Evolutionary conservation across 2,797 vertebrate species (phyloP).

Genomic region (Rhincodon typus): DNA sequence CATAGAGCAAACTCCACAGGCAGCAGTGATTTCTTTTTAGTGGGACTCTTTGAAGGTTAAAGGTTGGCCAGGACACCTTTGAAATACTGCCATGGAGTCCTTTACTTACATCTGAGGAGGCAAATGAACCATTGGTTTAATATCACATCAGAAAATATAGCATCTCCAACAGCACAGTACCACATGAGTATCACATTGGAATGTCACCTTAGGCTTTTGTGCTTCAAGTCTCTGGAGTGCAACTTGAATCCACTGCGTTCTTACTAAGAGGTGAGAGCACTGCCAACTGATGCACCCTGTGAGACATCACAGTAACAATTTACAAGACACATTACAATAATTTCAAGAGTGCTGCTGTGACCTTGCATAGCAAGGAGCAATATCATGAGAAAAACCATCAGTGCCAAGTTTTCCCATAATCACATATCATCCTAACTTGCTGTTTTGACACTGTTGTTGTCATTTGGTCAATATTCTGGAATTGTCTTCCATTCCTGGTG

Average conservation of each 20-base stretch:
- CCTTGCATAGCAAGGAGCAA: neutral
- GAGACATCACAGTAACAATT: no score
- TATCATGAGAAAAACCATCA: neutral
- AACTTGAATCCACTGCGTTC: no score
- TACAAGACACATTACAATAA: neutral
- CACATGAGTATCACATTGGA: no score
- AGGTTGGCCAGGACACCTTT: neutral
- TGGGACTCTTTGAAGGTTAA: neutral
- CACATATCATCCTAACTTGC: neutral
- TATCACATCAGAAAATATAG: neutral
- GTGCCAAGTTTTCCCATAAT: neutral
- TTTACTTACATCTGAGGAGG: neutral
- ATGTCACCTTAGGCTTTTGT: no score
- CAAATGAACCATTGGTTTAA: neutral
- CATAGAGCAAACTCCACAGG: neutral
- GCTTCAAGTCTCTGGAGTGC: no score
- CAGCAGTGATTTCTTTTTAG: neutral
- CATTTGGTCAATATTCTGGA: neutral
- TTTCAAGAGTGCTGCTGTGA: neutral
- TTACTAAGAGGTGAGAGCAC: no score
- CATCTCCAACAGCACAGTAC: no score
- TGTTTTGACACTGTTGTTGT: neutral
- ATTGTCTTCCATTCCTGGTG: neutral
- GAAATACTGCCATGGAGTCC: neutral
- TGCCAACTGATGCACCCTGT: no score